phyloP scores from a whole-genome alignment of 2,797 vertebrate genomes.

The Apogon hyalosoma region DNA sequence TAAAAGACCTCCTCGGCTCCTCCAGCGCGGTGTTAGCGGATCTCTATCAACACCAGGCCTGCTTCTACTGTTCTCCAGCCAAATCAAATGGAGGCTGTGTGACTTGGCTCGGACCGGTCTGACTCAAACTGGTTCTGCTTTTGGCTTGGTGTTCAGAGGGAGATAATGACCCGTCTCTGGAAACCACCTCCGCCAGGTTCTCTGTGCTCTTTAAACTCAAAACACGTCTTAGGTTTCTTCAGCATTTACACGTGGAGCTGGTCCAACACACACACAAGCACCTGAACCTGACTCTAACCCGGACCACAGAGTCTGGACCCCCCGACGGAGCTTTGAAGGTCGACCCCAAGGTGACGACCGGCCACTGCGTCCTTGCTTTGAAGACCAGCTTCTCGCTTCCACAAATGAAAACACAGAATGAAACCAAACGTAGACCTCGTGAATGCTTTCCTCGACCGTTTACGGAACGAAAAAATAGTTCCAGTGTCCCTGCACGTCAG shows the following conservation, averaged over 20 bases:
- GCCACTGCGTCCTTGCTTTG: too few relatives aligned
- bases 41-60: slow-evolving; percentile 62
- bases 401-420: too few relatives aligned
- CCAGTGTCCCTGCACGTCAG: too few relatives aligned
- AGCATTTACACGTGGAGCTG: not conserved
- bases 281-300: too few relatives aligned
- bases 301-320: too few relatives aligned
- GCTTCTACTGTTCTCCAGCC: slow-evolving; percentile 68
- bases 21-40: slow-evolving; percentile 36
- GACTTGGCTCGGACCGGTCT: slow-evolving; percentile 62
- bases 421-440: too few relatives aligned
- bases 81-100: slow-evolving; percentile 75
- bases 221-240: slow-evolving; percentile 24
- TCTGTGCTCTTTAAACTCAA: slow-evolving; percentile 12
- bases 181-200: slow-evolving; percentile 3
- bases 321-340: too few relatives aligned
- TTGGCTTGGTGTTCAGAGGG: slow-evolving; percentile 31
- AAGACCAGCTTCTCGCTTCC: too few relatives aligned
- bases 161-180: not conserved
- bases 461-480: too few relatives aligned
- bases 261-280: not conserved
- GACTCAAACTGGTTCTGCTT: slow-evolving; percentile 50
- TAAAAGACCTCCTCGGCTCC: not conserved
- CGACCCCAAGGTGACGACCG: too few relatives aligned
- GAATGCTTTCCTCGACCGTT: too few relatives aligned